These are phyloP conservation scores for Drosophila malerkotliana DNA, from an alignment of 1,140 invertebrate genomes.

Conservation along the genomic window DNA sequence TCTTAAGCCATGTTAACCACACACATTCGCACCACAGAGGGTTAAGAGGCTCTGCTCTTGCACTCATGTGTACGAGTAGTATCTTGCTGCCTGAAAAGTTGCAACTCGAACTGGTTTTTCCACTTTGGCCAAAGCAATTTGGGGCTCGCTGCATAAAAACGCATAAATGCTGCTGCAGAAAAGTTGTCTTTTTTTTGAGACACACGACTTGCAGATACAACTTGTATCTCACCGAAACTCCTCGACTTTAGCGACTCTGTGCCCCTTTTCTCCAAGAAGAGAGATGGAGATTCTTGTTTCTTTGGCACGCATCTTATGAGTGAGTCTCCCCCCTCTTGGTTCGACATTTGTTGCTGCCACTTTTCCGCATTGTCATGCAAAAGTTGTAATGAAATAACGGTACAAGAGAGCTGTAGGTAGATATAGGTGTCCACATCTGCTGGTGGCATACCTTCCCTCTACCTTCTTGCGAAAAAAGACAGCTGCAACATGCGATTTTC, in stretches of 20 bases:
- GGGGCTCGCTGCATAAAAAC: constrained; percentile 57
- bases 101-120: constrained; percentile 75
- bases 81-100: constrained; percentile 54
- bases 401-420: constrained; percentile 33
- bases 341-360: background rate
- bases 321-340: too few species aligned
- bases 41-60: constrained; percentile 1
- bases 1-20: constrained; percentile 81
- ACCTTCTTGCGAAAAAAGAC: constrained; percentile 7
- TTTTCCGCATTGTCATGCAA: constrained; percentile 73
- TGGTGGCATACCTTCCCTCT: background rate
- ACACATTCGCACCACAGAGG: constrained; percentile 64
- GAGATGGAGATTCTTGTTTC: constrained; percentile 12
- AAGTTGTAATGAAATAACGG: constrained; percentile 80
- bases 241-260: constrained; percentile 15
- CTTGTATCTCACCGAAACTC: constrained; percentile 13
- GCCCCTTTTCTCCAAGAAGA: constrained; percentile 12
- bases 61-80: constrained; percentile 39
- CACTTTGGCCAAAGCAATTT: constrained; percentile 82
- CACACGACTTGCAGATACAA: constrained; percentile 21
- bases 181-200: constrained; percentile 34
- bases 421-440: constrained; percentile 31
- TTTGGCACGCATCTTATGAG: constrained; percentile 18
- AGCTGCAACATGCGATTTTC: constrained; percentile 43
- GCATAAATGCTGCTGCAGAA: constrained; percentile 58